phyloP scores from a whole-genome alignment of 2,113 vertebrate species.

The Artemisiospiza belli region DNA sequence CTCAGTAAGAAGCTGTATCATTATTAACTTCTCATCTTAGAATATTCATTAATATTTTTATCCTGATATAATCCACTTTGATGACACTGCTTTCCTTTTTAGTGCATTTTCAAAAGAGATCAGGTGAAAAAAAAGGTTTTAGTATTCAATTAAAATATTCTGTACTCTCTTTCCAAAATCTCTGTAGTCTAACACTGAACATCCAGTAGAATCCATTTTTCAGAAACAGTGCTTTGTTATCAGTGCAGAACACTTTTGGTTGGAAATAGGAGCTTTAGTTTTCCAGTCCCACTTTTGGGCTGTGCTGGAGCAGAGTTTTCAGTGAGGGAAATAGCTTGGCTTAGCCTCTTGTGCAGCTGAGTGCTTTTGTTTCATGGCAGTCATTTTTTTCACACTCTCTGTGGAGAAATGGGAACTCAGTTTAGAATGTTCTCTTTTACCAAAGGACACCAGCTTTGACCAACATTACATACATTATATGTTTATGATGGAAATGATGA shows the following conservation, averaged over 20 bases:
- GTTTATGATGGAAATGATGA: not conserved
- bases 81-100: not conserved
- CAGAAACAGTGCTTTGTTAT: not conserved
- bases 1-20: not conserved
- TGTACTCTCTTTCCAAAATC: not conserved
- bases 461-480: not conserved
- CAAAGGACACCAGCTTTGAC: not conserved
- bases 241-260: not conserved
- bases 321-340: not conserved
- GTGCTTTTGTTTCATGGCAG: not conserved
- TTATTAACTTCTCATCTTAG: not conserved
- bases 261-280: not conserved
- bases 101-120: not conserved
- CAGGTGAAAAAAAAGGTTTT: accelerated
- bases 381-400: not conserved
- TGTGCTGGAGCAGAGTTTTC: not conserved
- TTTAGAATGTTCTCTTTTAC: not conserved
- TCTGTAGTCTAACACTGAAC: not conserved
- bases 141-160: not conserved
- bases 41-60: not conserved
- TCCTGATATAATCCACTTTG: not conserved
- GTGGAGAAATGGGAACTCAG: not conserved
- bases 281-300: not conserved
- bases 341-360: not conserved
- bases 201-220: not conserved